phyloP scores from a whole-genome alignment of 2,797 vertebrate species.

The Pteronotus mesoamericanus region DNA sequence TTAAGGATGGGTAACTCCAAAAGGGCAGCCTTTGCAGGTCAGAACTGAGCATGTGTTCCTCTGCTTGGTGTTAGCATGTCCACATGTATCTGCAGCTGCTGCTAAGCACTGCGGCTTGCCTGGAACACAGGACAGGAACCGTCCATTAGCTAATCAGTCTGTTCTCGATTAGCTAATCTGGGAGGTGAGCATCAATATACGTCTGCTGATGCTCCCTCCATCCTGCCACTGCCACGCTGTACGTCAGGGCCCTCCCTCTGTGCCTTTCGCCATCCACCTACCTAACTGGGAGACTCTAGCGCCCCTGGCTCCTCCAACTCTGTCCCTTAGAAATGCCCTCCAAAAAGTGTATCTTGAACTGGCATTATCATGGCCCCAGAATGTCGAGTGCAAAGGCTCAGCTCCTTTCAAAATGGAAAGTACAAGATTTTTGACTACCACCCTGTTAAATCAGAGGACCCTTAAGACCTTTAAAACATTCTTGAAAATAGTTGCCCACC shows the following conservation, averaged over 20 bases:
- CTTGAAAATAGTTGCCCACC: not conserved
- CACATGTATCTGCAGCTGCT: constrained; percentile 42
- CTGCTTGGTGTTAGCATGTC: not conserved
- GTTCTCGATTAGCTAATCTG: constrained; percentile 61
- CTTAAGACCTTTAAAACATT: not conserved
- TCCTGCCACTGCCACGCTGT: not conserved
- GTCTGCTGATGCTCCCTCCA: constrained; percentile 39
- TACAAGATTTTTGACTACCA: not conserved
- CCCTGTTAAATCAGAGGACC: not conserved
- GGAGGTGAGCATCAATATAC: constrained; percentile 62
- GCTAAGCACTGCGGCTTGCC: not conserved
- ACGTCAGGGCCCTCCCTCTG: not conserved
- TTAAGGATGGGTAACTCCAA: not conserved
- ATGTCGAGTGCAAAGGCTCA: not conserved
- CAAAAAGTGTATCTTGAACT: not conserved
- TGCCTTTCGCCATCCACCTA: not conserved
- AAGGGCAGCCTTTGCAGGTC: not conserved
- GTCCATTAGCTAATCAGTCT: constrained; percentile 71
- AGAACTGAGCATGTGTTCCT: not conserved
- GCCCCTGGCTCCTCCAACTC: not conserved
- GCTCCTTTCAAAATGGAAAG: not conserved
- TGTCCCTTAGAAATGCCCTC: not conserved
- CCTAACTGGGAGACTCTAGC: not conserved
- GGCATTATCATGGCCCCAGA: not conserved
- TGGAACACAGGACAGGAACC: constrained; percentile 32